These are phyloP conservation scores for Urocolius indicus DNA, from an alignment of 2,113 vertebrate genomes.

Conservation along the genomic window DNA sequence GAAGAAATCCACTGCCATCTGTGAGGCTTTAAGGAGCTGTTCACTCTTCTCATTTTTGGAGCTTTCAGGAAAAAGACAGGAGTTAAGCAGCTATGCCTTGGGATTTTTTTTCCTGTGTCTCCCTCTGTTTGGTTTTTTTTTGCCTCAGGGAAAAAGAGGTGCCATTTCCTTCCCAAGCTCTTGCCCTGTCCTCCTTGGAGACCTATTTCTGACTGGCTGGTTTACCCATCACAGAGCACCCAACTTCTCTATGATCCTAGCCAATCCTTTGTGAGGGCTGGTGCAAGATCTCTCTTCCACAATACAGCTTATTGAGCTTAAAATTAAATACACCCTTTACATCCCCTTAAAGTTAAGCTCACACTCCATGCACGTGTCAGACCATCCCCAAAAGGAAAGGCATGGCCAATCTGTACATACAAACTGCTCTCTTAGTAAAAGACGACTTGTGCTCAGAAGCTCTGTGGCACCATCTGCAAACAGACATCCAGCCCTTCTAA, in stretches of 20 bases:
- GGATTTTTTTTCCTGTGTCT: not conserved
- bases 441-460: not conserved
- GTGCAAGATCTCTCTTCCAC: not conserved
- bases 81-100: not conserved
- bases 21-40: not conserved
- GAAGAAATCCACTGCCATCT: not conserved
- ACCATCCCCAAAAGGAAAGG: not conserved
- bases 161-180: not conserved
- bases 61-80: not conserved
- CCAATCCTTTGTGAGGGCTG: not conserved
- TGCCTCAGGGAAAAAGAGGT: not conserved
- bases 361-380: not conserved
- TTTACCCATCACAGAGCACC: not conserved
- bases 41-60: not conserved
- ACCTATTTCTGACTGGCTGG: not conserved
- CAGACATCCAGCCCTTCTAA: not conserved
- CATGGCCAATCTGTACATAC: rapidly evolving
- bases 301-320: not conserved
- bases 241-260: not conserved
- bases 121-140: not conserved
- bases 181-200: not conserved
- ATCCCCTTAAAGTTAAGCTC: not conserved
- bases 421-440: not conserved
- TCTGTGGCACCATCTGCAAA: not conserved
- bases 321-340: not conserved